phyloP scores from a whole-genome alignment of 2,113 vertebrate species.

The Brachyhypopomus occidentalis region DNA sequence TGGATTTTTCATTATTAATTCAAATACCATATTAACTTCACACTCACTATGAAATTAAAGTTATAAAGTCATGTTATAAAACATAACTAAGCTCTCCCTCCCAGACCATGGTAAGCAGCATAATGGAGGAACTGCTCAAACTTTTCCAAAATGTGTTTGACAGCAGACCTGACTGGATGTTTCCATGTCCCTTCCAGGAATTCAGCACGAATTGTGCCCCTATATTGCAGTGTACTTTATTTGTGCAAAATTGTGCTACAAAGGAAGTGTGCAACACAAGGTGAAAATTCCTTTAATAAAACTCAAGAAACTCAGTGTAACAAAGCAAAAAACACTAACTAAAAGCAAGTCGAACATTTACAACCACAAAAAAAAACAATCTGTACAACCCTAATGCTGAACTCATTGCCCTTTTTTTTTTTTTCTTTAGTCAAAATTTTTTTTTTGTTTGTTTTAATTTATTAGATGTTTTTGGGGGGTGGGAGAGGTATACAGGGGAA shows the following conservation, averaged over 20 bases:
- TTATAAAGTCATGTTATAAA: too few species aligned
- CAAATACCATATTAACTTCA: background rate
- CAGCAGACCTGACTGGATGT: too few species aligned
- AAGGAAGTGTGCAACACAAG: constrained; percentile 52
- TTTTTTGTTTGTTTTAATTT: constrained; percentile 48
- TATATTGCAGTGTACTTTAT: too few species aligned
- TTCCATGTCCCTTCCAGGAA: too few species aligned
- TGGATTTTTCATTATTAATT: background rate
- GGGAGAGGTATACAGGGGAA: constrained; percentile 23
- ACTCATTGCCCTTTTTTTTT: constrained; percentile 70
- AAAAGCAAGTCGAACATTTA: constrained; percentile 85
- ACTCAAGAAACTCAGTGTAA: constrained; percentile 81
- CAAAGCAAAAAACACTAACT: constrained; percentile 75
- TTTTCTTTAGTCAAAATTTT: constrained; percentile 46
- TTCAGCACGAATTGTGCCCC: too few species aligned
- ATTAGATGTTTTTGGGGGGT: constrained; percentile 46
- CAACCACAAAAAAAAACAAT: constrained; percentile 81
- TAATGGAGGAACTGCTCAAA: too few species aligned
- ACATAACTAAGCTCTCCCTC: too few species aligned
- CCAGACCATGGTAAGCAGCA: too few species aligned
- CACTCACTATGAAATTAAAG: too few species aligned
- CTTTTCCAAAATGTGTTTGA: too few species aligned
- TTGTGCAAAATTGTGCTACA: background rate
- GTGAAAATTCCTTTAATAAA: constrained; percentile 90
- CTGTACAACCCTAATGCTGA: constrained; percentile 81